Conservation (phyloP, 2,797 vertebrate genomes). For the Gorsachius magnificus region DNA sequence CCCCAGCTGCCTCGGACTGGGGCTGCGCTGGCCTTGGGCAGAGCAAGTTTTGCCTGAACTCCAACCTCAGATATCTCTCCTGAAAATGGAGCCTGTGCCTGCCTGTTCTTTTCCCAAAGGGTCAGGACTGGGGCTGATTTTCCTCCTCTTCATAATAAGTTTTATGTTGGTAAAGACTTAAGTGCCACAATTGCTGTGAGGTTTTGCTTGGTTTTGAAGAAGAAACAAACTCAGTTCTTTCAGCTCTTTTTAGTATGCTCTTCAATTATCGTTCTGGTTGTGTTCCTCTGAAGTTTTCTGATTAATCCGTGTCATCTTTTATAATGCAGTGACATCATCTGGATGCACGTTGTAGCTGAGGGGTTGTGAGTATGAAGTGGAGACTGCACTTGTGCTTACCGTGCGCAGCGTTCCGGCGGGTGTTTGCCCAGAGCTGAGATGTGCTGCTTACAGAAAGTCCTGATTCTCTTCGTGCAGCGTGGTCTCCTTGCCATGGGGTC, state of each 20-base stretch:
- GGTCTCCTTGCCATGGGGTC: background rate
- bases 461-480: background rate
- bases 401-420: fast-evolving
- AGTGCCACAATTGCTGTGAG: background rate
- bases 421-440: too few species aligned
- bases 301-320: fast-evolving
- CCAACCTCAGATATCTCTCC: background rate
- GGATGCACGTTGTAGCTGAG: fast-evolving
- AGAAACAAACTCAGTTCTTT: background rate
- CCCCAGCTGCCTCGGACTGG: background rate
- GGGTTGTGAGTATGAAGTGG: background rate
- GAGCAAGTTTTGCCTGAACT: background rate
- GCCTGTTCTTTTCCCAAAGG: background rate
- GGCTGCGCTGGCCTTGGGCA: background rate
- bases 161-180: background rate
- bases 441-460: background rate
- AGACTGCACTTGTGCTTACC: background rate
- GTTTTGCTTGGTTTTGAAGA: background rate
- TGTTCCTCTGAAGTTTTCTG: background rate
- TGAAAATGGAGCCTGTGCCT: background rate
- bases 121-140: background rate
- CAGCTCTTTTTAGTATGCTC: background rate
- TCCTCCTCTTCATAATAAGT: background rate
- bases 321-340: fast-evolving
- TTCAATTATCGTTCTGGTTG: background rate